Evolutionary conservation across 1,140 invertebrate genomes (phyloP), one percentile per base, ranked within the genome.

Genomic region (Nephila pilipes): DNA sequence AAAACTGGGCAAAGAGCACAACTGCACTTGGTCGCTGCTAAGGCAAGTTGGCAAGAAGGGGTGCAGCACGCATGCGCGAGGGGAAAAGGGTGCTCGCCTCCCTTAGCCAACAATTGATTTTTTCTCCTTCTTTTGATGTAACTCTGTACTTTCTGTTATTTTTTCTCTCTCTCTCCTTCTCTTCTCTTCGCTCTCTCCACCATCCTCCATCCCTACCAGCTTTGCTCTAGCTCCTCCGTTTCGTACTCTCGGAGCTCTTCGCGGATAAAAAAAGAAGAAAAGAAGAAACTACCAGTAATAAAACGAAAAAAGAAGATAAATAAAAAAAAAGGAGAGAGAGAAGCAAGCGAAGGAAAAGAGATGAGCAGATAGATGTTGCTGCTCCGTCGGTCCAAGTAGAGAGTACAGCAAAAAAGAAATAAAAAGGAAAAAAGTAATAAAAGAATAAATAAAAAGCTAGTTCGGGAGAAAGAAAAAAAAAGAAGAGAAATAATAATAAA

Each of bases 281-380:
- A 79, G 65, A 75, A 87, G 83, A 92, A 92, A 92, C 91, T 92
- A 87, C 91, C 46, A 85, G 91, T 92, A 92, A 92, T 92, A 92
- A 92, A 92, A 92, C 46, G 83, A 80, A 92, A 60, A 92, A 65
- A 90, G 79, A 65, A 83, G 87, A 57, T 16, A 54, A 57, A 54
- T 81, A 54, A 91, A 83, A 91, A 91, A 83, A 32, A 25, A 38
- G 83, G 88, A 90, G 75, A 8, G 55, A 60, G 79, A 22, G 88
- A 90, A 81, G 63, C 32, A 54, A 54, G 57, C 54, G 20, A 60
- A 80, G 57, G 54, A 25, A 57, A 38, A 57, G 54, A 83, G 81
- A 85, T 85, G 91, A 92, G 91, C 91, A 87, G 91, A 92, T 92
- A 92, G 91, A 92, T 92, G 90, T 85, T 85, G 91, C 90, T 92